These are phyloP conservation scores for Eristalis arbustorum DNA, from an alignment of 2,888 invertebrate genomes.

Conservation along the genomic window DNA sequence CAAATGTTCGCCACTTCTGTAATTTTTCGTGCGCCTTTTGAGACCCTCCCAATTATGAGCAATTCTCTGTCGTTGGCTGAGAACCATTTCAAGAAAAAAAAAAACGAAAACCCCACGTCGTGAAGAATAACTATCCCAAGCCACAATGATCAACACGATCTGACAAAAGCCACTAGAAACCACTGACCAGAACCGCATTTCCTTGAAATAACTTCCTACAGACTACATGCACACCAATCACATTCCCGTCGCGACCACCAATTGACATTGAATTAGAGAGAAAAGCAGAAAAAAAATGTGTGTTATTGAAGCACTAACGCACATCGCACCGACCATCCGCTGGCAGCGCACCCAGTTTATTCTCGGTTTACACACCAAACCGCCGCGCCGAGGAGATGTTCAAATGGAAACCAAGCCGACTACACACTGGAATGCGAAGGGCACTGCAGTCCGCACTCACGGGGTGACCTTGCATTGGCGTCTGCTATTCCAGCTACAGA, in stretches of 20 bases:
- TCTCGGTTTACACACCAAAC: background rate
- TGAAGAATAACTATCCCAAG: too few species aligned
- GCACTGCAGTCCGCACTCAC: background rate
- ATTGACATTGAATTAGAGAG: background rate
- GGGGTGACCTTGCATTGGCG: constrained; percentile 40
- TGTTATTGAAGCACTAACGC: background rate
- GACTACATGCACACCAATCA: background rate
- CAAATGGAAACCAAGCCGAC: background rate
- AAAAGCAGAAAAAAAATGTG: background rate
- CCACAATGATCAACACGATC: too few species aligned
- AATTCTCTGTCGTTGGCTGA: too few species aligned
- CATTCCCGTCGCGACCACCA: background rate
- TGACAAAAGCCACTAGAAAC: too few species aligned
- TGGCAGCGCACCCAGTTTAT: background rate
- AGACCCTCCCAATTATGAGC: too few species aligned
- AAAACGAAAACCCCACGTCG: too few species aligned
- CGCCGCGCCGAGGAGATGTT: background rate
- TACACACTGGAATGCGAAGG: background rate
- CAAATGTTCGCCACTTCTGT: too few species aligned
- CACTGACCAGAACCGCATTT: background rate
- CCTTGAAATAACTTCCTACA: background rate
- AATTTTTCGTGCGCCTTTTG: too few species aligned
- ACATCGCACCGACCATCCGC: background rate
- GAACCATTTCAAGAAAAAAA: too few species aligned
- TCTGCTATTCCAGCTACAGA: constrained; percentile 33